Conservation (phyloP, 2,113 vertebrate genomes). For the Apaloderma vittatum region DNA sequence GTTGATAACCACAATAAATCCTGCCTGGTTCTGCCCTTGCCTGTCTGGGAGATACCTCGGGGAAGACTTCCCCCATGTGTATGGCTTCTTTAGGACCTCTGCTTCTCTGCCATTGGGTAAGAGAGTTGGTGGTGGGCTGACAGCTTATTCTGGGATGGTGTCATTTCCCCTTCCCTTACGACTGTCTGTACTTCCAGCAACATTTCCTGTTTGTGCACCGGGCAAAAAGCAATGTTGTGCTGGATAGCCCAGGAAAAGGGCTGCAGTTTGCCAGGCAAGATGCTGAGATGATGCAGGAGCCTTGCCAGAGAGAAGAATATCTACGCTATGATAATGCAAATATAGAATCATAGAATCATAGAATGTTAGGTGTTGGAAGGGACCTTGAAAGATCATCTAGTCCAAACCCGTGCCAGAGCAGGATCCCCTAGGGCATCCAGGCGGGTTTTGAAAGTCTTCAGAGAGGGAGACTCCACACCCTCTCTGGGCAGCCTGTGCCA, state of each 20-base stretch:
- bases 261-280: background rate
- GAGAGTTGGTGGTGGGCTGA: background rate
- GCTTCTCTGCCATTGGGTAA: background rate
- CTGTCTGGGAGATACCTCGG: background rate
- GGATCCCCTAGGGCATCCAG: no score
- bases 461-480: no score
- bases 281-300: background rate
- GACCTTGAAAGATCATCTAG: no score
- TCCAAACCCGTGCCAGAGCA: no score
- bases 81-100: background rate
- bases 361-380: no score
- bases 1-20: accelerated
- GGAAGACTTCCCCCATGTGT: background rate
- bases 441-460: no score
- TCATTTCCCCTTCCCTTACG: background rate
- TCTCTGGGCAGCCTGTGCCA: no score
- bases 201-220: accelerated
- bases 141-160: background rate
- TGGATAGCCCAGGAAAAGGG: background rate
- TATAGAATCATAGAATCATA: no score
- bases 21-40: background rate
- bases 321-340: background rate
- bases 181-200: background rate
- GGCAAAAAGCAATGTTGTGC: background rate
- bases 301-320: background rate